Conservation (phyloP, 2,113 vertebrate species). For the Antigone vipio region DNA sequence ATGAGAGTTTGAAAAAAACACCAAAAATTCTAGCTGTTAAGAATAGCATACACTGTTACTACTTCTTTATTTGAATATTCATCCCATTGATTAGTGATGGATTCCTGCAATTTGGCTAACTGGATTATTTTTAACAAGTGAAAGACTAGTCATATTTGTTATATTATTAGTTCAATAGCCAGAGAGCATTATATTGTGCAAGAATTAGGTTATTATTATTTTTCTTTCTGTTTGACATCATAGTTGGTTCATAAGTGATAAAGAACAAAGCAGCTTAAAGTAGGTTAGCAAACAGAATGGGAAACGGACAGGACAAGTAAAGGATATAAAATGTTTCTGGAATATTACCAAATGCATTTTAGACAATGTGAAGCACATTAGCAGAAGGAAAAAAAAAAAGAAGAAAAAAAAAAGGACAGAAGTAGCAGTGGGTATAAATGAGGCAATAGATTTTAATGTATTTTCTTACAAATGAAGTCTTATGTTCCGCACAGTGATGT, state of each 20-base stretch:
- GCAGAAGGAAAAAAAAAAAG: neutral
- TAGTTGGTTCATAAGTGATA: neutral
- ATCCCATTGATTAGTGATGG: neutral
- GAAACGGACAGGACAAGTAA: neutral
- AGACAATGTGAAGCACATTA: neutral
- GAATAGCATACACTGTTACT: neutral
- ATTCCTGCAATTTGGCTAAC: neutral
- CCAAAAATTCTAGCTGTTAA: neutral
- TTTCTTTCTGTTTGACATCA: neutral
- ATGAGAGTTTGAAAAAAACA: neutral
- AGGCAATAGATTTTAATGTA: neutral
- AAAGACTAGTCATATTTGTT: neutral
- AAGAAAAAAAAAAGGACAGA: neutral
- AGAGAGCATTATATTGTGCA: neutral
- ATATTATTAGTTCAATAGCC: neutral
- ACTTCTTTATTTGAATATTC: neutral
- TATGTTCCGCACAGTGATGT: neutral
- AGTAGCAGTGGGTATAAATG: neutral
- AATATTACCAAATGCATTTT: neutral
- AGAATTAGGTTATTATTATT: neutral
- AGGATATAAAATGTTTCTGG: neutral
- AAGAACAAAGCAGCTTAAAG: neutral
- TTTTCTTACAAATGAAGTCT: neutral
- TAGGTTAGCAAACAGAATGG: neutral
- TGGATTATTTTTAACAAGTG: neutral